These are phyloP conservation scores for Thymallus thymallus DNA, from an alignment of 2,113 vertebrate genomes.

Conservation along the genomic window DNA sequence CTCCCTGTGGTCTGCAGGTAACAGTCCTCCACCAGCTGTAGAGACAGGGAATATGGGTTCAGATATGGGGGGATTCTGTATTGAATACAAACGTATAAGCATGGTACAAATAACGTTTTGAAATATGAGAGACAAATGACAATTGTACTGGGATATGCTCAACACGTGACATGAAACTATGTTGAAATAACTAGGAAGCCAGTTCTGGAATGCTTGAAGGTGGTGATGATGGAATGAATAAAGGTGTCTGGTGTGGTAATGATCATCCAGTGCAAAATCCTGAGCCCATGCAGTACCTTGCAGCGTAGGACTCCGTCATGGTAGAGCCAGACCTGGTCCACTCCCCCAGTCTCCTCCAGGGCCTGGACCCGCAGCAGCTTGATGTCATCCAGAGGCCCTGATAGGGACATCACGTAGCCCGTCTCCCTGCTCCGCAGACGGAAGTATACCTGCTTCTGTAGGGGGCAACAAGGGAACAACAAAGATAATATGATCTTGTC, in stretches of 20 bases:
- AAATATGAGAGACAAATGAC: not conserved
- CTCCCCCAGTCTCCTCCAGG: conserved; percentile 79
- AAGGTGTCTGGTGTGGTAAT: not conserved
- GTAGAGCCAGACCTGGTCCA: conserved; percentile 92
- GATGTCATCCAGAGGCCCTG: conserved; percentile 86
- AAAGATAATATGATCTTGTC: conserved; percentile 2
- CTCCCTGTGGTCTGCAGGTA: conserved; percentile 84
- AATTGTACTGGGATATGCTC: not conserved
- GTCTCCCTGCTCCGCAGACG: conserved; percentile 84
- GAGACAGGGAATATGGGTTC: not conserved
- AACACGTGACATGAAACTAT: not conserved
- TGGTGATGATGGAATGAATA: not conserved
- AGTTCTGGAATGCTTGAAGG: not conserved
- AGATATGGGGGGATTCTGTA: not conserved
- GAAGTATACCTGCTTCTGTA: conserved; percentile 85
- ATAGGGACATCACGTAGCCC: conserved; percentile 81
- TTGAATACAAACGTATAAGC: not conserved
- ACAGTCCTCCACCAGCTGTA: conserved; percentile 88
- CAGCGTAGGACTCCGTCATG: conserved; percentile 83
- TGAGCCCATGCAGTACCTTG: conserved; percentile 73
- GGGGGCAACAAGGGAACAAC: conserved; percentile 7
- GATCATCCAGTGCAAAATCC: not conserved
- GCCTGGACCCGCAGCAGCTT: conserved; percentile 88
- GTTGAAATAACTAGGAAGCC: not conserved
- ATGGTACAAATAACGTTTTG: not conserved